Evolutionary conservation across 2,888 invertebrate species (phyloP), one percentile per base, ranked within the genome.

Genomic region (Drosophila mimetica): DNA sequence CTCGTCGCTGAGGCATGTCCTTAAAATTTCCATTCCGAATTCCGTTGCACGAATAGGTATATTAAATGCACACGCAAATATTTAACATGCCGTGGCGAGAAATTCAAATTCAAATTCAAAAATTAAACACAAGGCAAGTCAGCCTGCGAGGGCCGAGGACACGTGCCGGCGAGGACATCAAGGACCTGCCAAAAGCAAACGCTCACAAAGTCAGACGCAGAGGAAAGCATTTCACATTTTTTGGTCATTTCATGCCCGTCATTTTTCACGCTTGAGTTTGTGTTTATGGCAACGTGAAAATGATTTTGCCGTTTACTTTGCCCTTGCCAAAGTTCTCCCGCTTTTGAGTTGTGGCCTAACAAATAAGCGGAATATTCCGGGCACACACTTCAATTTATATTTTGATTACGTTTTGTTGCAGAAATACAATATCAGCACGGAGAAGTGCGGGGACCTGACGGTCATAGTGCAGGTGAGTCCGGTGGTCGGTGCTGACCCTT

Each of bases 391-490:
- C 34, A 60, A 73, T 59, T 25, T 32, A 60, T 57, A 30, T 93
- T 94, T 64, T 44, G 61, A 51, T 50, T 61, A 61, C 30, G 61
- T 50, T 22, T 42, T 16, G 28, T 95, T 94, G 14, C 93, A 95
- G 95, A 95, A 95, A 93, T 95, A 95, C 92, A 93, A 95, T 75
- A 94, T 95, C 86, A 94, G 94, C 89, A 95, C 95, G 47, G 95
- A 95, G 87, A 93, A 94, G 82, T 95, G 95, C 87, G 96, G 96
- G 37, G 95, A 95, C 77, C 93, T 96, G 47, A 95, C 95, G 74
- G 95, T 96, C 3, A 95, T 95, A 83, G 95, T 96, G 22, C 96
- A 96, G 94, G 96, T 95, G 92, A 86, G 82, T 5, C 14, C 7
- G 13, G 20, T 28, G n/a, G n/a, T 13, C 2, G 9, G 20, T 4